Percentiles rank a stretch among this genome's conserved stretches.
Conservation (phyloP, 2,888 invertebrate genomes). For the Phortica okadai region DNA sequence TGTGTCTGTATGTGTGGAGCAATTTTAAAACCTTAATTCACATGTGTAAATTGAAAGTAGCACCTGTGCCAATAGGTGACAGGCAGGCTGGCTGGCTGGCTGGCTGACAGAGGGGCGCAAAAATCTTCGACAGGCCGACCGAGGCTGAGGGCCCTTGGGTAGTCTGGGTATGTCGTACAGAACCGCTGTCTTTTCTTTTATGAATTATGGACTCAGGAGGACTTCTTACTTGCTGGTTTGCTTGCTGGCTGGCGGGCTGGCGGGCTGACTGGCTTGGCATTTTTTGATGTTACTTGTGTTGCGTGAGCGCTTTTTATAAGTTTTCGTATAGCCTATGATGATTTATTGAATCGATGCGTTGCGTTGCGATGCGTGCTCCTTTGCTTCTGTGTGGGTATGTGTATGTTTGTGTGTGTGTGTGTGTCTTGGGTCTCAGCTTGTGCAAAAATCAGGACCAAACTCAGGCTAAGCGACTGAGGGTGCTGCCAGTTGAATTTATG, state of each 20-base stretch:
- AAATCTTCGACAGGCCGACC: conserved; percentile 4
- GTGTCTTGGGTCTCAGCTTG: not conserved
- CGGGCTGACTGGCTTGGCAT: conserved; percentile 54
- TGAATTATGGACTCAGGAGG: conserved; percentile 62
- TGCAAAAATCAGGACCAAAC: not conserved
- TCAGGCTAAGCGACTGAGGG: not conserved
- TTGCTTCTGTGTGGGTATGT: not conserved
- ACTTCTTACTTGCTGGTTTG: conserved; percentile 61
- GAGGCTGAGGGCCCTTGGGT: conserved; percentile 10
- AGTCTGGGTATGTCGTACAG: not conserved
- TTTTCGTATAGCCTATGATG: not conserved
- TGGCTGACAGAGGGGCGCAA: not conserved
- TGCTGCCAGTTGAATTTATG: conserved; percentile 24
- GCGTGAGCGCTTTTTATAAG: conserved; percentile 3
- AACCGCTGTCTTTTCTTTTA: conserved; percentile 25
- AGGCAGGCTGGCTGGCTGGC: conserved; percentile 2
- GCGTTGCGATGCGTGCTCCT: not conserved
- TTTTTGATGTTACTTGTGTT: not conserved
- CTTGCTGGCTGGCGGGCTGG: conserved; percentile 58
- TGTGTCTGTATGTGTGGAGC: conserved; percentile 48
- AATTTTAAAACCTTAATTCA: conserved; percentile 71
- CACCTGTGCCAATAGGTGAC: conserved; percentile 62
- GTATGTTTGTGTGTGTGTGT: not conserved
- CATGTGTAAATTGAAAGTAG: conserved; percentile 67
- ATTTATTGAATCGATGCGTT: conserved; percentile 24